A percentile compares a stretch with the other conserved stretches of the same genome.
phyloP scores from a whole-genome alignment of 1,140 invertebrate species.

The Eufriesea mexicana region DNA sequence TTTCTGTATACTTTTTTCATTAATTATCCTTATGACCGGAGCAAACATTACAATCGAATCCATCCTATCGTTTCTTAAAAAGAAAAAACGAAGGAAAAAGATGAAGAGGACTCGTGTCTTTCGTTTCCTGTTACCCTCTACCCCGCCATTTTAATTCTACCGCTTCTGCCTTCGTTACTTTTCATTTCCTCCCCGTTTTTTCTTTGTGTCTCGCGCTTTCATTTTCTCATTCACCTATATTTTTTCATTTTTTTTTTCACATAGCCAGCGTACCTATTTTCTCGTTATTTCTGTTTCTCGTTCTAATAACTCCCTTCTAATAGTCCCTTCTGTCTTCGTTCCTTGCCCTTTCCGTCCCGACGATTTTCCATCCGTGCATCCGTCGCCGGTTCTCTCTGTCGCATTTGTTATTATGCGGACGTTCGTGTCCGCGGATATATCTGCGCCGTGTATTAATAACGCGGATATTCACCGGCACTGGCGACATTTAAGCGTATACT shows the following conservation, averaged over 20 bases:
- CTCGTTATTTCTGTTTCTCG: background rate
- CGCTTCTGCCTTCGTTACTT: background rate
- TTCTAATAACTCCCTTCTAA: slow-evolving; percentile 6
- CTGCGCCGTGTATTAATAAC: slow-evolving; percentile 34
- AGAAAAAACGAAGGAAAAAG: background rate
- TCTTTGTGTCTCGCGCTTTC: slow-evolving; percentile 7
- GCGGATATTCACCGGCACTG: background rate
- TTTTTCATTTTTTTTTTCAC: background rate
- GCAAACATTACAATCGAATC: background rate
- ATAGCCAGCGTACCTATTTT: background rate
- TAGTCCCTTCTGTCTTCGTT: background rate
- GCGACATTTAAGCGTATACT: background rate
- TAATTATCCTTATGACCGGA: background rate
- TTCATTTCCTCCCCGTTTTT: background rate
- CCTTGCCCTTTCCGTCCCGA: background rate
- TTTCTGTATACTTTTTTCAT: background rate
- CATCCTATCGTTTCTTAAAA: background rate
- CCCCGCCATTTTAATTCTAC: background rate
- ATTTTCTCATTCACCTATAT: background rate
- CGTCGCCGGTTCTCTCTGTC: background rate
- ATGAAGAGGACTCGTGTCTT: background rate
- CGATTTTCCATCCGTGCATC: background rate
- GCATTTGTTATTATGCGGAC: background rate
- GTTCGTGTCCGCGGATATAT: background rate
- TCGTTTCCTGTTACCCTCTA: background rate